Evolutionary conservation across 2,888 invertebrate genomes (phyloP).

Genomic region (Hypena proboscidalis): DNA sequence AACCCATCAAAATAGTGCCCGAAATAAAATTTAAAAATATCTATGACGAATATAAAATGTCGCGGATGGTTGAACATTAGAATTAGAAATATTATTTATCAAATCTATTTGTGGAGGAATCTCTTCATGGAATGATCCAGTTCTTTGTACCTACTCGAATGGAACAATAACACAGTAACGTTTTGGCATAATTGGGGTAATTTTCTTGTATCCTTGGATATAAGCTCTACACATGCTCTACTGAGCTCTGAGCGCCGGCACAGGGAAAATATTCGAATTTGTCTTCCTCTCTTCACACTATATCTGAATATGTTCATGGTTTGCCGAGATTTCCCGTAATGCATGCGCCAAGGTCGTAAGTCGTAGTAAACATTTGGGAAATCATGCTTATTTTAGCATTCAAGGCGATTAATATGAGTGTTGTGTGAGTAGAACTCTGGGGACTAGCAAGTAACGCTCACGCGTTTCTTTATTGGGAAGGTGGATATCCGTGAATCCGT

Average conservation of each 20-base stretch:
- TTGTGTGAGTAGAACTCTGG: not conserved
- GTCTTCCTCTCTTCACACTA: too few relatives aligned
- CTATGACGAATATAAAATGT: constrained; percentile 29
- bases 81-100: constrained; percentile 20
- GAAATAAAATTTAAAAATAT: constrained; percentile 68
- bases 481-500: constrained; percentile 32
- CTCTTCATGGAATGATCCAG: constrained; percentile 10
- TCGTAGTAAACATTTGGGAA: not conserved
- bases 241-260: too few relatives aligned
- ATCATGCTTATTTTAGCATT: not conserved
- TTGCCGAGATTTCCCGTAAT: not conserved
- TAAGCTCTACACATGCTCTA: too few relatives aligned
- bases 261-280: too few relatives aligned
- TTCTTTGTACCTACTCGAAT: not conserved
- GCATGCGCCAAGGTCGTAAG: too few relatives aligned
- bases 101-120: constrained; percentile 4
- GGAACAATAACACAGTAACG: too few relatives aligned
- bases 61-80: constrained; percentile 27
- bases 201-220: too few relatives aligned
- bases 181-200: too few relatives aligned
- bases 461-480: constrained; percentile 21
- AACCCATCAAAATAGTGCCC: constrained; percentile 67
- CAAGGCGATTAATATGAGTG: not conserved
- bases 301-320: not conserved
- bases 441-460: not conserved